Conservation (phyloP, 2,113 vertebrate species). For the Chaenogobius annularis region DNA sequence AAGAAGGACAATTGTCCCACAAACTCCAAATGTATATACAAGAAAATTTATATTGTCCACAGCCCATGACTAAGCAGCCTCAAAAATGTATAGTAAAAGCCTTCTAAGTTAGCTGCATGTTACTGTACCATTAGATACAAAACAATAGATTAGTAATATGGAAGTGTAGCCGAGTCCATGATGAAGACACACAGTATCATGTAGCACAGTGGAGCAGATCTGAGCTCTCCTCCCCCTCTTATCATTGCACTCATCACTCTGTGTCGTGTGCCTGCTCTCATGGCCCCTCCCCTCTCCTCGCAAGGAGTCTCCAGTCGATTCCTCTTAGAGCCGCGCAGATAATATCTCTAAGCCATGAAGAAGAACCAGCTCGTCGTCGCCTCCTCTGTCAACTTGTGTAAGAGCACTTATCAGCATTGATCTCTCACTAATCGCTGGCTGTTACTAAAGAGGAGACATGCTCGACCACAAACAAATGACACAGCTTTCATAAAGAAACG, state of each 20-base stretch:
- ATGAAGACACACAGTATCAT: conserved; percentile 17
- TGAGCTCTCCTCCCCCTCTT: conserved; percentile 34
- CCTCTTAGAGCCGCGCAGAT: conserved; percentile 22
- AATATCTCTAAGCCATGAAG: conserved; percentile 34
- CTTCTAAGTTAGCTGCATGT: no score
- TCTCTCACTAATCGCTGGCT: background rate
- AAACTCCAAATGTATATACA: no score
- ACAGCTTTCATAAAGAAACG: background rate
- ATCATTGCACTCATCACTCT: conserved; percentile 35
- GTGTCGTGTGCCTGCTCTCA: conserved; percentile 20
- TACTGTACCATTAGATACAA: background rate
- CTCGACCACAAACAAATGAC: conserved; percentile 5
- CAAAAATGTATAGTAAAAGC: no score
- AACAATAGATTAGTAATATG: background rate
- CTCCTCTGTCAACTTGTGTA: background rate
- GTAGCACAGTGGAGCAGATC: conserved; percentile 9
- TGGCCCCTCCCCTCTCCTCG: conserved; percentile 23
- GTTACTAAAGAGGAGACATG: background rate
- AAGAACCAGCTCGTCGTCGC: conserved; percentile 6
- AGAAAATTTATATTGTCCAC: no score
- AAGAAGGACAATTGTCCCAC: no score
- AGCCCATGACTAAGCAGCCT: no score
- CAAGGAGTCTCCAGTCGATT: conserved; percentile 30
- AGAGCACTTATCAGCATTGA: conserved; percentile 9
- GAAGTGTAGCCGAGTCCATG: conserved; percentile 23